A percentile compares a stretch with the other conserved stretches of the same genome.
phyloP scores from a whole-genome alignment of 1,140 invertebrate genomes.

The Drosophila simulans region DNA sequence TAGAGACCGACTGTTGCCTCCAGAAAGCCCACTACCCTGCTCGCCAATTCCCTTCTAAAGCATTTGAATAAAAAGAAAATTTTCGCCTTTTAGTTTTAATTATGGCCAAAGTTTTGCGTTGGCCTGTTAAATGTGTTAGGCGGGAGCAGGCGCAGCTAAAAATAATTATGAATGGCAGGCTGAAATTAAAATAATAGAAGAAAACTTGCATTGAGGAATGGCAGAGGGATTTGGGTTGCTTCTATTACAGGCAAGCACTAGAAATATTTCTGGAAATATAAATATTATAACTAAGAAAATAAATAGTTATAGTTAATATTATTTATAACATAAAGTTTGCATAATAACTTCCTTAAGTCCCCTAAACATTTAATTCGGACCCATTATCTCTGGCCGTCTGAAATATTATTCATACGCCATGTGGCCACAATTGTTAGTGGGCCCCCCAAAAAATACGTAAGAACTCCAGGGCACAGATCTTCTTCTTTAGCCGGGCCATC shows the following conservation, averaged over 20 bases:
- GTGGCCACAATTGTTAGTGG: conserved; percentile 42
- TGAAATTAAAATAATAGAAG: conserved; percentile 44
- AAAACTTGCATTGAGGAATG: conserved; percentile 7
- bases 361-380: no score
- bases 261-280: no score
- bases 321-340: no score
- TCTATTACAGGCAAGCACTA: background rate
- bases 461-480: conserved; percentile 3
- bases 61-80: conserved; percentile 63
- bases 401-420: conserved; percentile 57
- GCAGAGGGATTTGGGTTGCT: conserved; percentile 2
- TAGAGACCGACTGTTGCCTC: conserved; percentile 58
- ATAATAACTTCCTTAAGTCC: no score
- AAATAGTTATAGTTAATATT: background rate
- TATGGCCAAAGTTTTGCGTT: conserved; percentile 68
- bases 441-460: background rate
- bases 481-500: conserved; percentile 18
- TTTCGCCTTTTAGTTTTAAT: conserved; percentile 74
- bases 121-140: conserved; percentile 69
- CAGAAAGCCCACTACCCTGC: background rate
- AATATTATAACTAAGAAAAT: background rate
- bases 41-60: conserved; percentile 1
- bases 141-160: conserved; percentile 46
- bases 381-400: background rate
- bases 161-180: conserved; percentile 67